Evolutionary conservation across 2,888 invertebrate species (phyloP), one percentile per base, ranked within the genome.

Genomic region (Papilio protenor): DNA sequence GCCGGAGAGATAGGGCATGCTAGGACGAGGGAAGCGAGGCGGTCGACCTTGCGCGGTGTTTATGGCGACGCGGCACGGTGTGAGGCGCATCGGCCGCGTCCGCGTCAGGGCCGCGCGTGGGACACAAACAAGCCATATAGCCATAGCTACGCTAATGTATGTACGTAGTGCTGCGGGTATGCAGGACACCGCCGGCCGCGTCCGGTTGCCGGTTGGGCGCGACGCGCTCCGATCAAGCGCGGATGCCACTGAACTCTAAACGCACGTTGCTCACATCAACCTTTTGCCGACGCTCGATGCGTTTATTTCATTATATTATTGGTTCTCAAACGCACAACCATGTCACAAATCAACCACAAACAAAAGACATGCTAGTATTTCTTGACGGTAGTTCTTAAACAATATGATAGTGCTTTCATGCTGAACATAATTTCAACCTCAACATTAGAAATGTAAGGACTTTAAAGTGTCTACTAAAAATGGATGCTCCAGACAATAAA

Each of bases 21-120:
- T 85, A 85, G 85, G 86, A 86, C 83, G 83, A 84, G 83, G 85
- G 84, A 83, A 84, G 86, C 85, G 85, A 89, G 90, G 90, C 91
- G 86, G 89, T 90, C 92, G 92, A 93, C 93, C 93, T 94, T 94
- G 93, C 87, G 84, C 84, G 87, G 83, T 93, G 92, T 93, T 93
- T 92, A 92, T 90, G 87, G 89, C 87, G 87, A 83, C 82, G 84
- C 27, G 61, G 55, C n/a, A 52, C 85, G 45, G 47, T 27, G 59
- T 61, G 59, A 61, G 59, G 59, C 49, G 89, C 89, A 86, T 88
- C 89, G 90, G 90, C 88, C 88, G 89, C 90, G 87, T 87, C 85
- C 90, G 88, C 91, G 89, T 90, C 93, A 92, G 85, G 92, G 92
- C 89, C 92, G 92, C 91, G 82, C 92, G 86, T 85, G 88, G 86